Base-by-base conservation (phyloP, 2,113 vertebrate species). In the Carassius gibelio region DNA sequence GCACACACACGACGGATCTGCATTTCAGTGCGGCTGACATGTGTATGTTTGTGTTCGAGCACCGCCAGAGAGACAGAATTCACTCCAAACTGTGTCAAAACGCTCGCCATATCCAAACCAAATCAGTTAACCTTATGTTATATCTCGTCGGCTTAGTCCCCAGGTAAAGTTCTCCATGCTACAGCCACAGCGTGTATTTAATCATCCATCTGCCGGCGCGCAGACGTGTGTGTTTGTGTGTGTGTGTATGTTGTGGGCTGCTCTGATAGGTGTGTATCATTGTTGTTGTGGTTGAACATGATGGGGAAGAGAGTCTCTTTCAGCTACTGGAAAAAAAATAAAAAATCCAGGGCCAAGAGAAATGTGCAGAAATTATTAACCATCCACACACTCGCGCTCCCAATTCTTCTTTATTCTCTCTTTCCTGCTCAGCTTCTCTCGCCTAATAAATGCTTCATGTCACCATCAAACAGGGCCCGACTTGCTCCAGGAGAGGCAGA, bases 361-460 rank as follows among this genome's bases (percentile, higher is more conserved):
- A 85, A 55, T 71, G 61, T 59, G 42, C 71, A 76, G 87, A 88
- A 83, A 88, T 88, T 86, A 88, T 88, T 86, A 84, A 86, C 59
- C 36, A 75, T 19, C 14, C 42, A 68, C 82, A 82, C 13, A 13
- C 61, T 79, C 74, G 30, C 14, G 5, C 81, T 57, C 66, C 8
- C 68, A 64, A 87, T 75, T 74, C 17, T 69, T 68, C 83, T 85
- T 87, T 81, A 87, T 89, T 82, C 82, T 75, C 84, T 89, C 85
- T 64, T 82, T 85, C 88, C 78, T 84, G 79, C 52, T 69, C 62
- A 69, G 62, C 74, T 76, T 30, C 71, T 72, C 88, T 80, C 72
- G 72, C 74, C 85, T 89, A 85, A 91, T 92, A 91, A 92, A 93
- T 91, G 89, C 90, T 93, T 92, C 14, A 92, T 91, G 87, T 59